These are phyloP conservation scores for Copidosoma floridanum DNA, from an alignment of 1,140 invertebrate genomes.

Conservation along the genomic window DNA sequence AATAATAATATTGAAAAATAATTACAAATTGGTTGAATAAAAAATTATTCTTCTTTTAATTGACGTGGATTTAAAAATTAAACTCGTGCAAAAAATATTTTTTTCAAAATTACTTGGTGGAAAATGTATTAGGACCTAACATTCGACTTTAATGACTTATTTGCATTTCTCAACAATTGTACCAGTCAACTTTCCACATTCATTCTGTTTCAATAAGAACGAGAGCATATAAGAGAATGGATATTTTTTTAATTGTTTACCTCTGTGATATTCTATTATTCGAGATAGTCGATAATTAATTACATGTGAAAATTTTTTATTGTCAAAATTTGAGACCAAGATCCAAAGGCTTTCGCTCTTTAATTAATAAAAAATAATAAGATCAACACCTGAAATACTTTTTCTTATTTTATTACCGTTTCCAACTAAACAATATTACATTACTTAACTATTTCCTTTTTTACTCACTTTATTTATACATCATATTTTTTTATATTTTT, in stretches of 20 bases:
- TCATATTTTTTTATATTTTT: not conserved
- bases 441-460: slow-evolving; percentile 1
- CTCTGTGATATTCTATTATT: slow-evolving; percentile 15
- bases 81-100: not conserved
- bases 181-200: slow-evolving; percentile 18
- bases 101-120: slow-evolving; percentile 15
- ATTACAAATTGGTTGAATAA: no score
- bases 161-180: slow-evolving; percentile 33
- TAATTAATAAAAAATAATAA: slow-evolving; percentile 50
- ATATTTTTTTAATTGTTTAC: no score
- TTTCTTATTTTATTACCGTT: slow-evolving; percentile 18
- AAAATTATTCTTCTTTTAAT: slow-evolving; percentile 8
- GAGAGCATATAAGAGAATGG: no score
- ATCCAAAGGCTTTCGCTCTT: slow-evolving; percentile 36
- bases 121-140: slow-evolving; percentile 19
- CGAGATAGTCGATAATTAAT: slow-evolving; percentile 31
- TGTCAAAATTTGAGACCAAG: slow-evolving; percentile 32
- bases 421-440: not conserved
- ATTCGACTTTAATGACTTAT: slow-evolving; percentile 22
- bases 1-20: no score
- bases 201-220: no score
- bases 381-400: slow-evolving; percentile 30
- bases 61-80: slow-evolving; percentile 20
- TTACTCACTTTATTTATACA: slow-evolving; percentile 1
- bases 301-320: slow-evolving; percentile 36